A percentile compares a stretch with the other conserved stretches of the same genome.
Evolutionary conservation across 92 coral and sea anemone genomes (phyloP).

Genomic region (Hydrozoanthus gracilis): DNA sequence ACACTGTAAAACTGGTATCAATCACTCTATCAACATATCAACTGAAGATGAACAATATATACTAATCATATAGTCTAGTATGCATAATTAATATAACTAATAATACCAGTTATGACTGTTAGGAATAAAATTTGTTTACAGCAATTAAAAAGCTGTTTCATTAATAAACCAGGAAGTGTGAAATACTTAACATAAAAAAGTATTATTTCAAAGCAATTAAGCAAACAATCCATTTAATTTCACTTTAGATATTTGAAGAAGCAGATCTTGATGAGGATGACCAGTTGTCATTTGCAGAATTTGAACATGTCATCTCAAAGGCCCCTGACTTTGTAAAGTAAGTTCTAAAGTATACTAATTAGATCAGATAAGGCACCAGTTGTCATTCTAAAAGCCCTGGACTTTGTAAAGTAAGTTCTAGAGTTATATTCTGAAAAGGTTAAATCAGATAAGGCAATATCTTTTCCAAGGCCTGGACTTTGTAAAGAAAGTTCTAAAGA

Average conservation of each 20-base stretch:
- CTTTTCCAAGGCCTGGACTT: neutral
- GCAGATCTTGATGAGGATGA: conserved; percentile 99
- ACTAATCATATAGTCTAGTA: too few relatives aligned
- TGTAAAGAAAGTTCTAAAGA: too few relatives aligned
- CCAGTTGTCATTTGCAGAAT: conserved; percentile 98
- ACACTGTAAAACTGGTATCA: too few relatives aligned
- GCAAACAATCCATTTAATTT: neutral
- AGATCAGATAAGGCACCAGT: neutral
- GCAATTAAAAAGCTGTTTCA: too few relatives aligned
- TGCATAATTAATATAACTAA: too few relatives aligned
- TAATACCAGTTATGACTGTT: too few relatives aligned
- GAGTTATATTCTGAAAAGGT: neutral
- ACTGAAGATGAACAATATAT: too few relatives aligned
- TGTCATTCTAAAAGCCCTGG: conserved; percentile 96
- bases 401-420: conserved; percentile 36
- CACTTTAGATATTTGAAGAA: conserved; percentile 87
- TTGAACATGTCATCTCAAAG: conserved; percentile 97
- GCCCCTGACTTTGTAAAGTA: conserved; percentile 98
- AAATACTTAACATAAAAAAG: too few relatives aligned
- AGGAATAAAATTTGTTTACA: too few relatives aligned
- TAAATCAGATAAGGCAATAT: neutral
- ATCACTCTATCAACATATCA: too few relatives aligned
- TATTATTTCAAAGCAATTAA: too few relatives aligned
- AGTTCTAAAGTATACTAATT: conserved; percentile 25
- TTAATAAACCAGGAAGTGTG: too few relatives aligned